Base-by-base conservation (phyloP, 2,888 invertebrate genomes). In the Nasonovia ribisnigri region DNA sequence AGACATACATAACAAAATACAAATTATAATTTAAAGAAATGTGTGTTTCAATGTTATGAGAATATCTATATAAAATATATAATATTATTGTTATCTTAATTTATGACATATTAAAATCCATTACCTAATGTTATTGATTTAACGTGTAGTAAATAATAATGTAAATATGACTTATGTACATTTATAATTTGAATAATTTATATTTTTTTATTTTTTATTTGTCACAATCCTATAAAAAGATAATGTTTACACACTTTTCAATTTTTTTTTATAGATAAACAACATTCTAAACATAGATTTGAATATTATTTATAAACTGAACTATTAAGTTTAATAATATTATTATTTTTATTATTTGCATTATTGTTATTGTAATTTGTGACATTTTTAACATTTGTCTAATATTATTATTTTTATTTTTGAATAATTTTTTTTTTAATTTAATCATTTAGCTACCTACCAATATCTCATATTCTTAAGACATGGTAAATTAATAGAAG, bases 251-350 rank as follows among this genome's bases (percentile, higher is more conserved):
- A 16, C 54, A 29, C 0, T 87, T 48, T 60, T 84, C 36, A 60
- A 42, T 84, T 91, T n/a, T 91, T n/a, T 2, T 84, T 42, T 0
- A 42, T 54, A 77, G 2, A 54, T 87, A 87, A 87, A 92, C 60
- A 87, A 48, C 36, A 29, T 86, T 92, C 92, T 92, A 92, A 87
- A 60, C 26, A 48, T 92, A 92, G 60, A 57, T 60, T 4, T 8
- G 36, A 0, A 26, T 36, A 26, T 46, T 87, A 89, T 89, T 57
- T 91, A 60, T 91, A 86, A 24, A 24, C 46, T 24, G 13, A 6
- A 6, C 2, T 16, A 86, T 43, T 16, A 16, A 57, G 13, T 48
- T 48, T 24, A 1, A 90, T 48, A 26, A 0, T 29, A 86, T 29
- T 77, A 77, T 36, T 77, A 77, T 77, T 67, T 67, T 26, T 77